A percentile compares a stretch with the other conserved stretches of the same genome.
These are phyloP conservation scores for Coenobita brevimanus DNA, from an alignment of 1,140 invertebrate species.

Conservation along the genomic window DNA sequence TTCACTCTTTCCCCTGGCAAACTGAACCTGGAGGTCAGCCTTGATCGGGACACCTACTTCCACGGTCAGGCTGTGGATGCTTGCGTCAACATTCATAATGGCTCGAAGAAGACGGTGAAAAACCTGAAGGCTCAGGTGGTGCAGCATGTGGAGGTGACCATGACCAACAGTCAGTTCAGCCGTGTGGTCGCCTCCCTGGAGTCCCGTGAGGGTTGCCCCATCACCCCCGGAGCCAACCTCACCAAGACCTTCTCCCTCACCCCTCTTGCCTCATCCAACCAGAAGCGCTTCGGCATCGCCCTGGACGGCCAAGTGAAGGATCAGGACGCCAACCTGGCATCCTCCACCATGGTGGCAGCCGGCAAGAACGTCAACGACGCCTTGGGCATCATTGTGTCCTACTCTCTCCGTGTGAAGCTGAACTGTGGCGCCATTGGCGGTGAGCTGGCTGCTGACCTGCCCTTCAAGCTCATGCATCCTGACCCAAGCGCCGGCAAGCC, in stretches of 20 bases:
- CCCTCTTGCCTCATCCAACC: slow-evolving; percentile 88
- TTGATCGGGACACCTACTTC: slow-evolving; percentile 97
- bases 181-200: slow-evolving; percentile 90
- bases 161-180: slow-evolving; percentile 93
- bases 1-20: slow-evolving; percentile 86
- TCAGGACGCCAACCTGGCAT: slow-evolving; percentile 92
- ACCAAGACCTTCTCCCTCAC: slow-evolving; percentile 90
- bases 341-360: slow-evolving; percentile 87
- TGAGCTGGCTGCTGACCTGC: slow-evolving; percentile 90
- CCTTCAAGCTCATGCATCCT: slow-evolving; percentile 91
- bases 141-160: slow-evolving; percentile 93
- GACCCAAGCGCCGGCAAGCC: slow-evolving; percentile 24
- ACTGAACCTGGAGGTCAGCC: slow-evolving; percentile 94
- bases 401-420: slow-evolving; percentile 89
- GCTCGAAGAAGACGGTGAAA: slow-evolving; percentile 89
- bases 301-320: slow-evolving; percentile 90
- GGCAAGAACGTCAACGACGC: slow-evolving; percentile 87
- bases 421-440: slow-evolving; percentile 92
- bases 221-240: slow-evolving; percentile 91
- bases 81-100: slow-evolving; percentile 88
- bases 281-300: slow-evolving; percentile 86
- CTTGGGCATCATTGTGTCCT: slow-evolving; percentile 93
- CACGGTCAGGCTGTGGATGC: slow-evolving; percentile 93
- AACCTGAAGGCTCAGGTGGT: slow-evolving; percentile 88
- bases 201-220: slow-evolving; percentile 91